Base-by-base conservation (phyloP, 2,888 invertebrate genomes). In the Cecidostiba fungosa region DNA sequence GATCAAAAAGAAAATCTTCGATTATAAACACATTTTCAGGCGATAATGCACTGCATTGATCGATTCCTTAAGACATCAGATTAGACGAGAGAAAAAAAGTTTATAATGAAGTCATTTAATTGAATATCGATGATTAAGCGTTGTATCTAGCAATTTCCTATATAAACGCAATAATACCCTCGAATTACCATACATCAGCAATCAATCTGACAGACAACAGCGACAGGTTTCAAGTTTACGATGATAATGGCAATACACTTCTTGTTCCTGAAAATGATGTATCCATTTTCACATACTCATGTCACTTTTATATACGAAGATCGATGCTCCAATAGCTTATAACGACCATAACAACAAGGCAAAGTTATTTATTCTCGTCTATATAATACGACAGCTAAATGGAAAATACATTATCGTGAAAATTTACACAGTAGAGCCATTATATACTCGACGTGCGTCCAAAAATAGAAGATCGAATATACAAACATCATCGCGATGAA, bases 111-210 rank as follows among this genome's bases (percentile, higher is more conserved):
- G 26, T 62, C 29, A 32, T 16, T 69, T 29, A 69, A 69, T 69
- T 69, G 69, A 69, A 26, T 10, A 29, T 1, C 69, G 69, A 69
- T 14, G 50, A 14, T 50, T 19, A 50, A 50, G 50, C 50, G 19
- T 14, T 50, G 16, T 50, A 50, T 50, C 50, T 16, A 50, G 50
- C 50, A 50, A 16, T 50, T 19, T 50, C 47, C 47, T 50, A 50
- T 74, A 29, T 50, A 47, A 3, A 50, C 16, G n/a, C 12, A 12
- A 74, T 43, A 10, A 29, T 74, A 32, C 26, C 29, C 16, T 26
- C 23, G 16, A 23, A 76, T 76, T 76, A 76, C 5, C 74, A 76
- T 76, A 10, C 29, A 54, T 76, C 47, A 76, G 29, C 29, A 32
- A 76, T 54, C 32, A 76, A 50, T 54, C 8, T 16, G 50, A 2